A percentile compares a stretch with the other conserved stretches of the same genome.
These are phyloP conservation scores for Caranx ignobilis DNA, from an alignment of 2,113 vertebrate species.

Conservation along the genomic window DNA sequence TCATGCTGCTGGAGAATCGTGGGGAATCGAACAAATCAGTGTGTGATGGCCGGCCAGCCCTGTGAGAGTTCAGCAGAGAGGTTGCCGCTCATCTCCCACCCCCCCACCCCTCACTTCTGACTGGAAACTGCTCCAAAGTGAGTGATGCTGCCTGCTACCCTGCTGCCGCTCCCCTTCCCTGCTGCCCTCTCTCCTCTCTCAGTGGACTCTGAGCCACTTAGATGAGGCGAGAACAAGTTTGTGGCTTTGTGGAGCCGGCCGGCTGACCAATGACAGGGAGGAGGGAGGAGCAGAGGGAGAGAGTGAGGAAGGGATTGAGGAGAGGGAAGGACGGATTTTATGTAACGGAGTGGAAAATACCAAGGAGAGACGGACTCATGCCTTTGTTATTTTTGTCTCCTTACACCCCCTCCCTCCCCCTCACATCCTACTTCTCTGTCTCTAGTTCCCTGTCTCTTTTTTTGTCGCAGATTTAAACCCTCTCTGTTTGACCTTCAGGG, in stretches of 20 bases:
- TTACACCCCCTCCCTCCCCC: neutral
- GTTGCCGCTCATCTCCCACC: conserved; percentile 63
- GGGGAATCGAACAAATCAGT: conserved; percentile 20
- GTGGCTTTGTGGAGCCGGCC: conserved; percentile 68
- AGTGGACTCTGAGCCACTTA: conserved; percentile 52
- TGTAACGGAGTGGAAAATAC: conserved; percentile 73
- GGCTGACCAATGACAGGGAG: conserved; percentile 70
- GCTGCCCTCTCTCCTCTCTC: conserved; percentile 12
- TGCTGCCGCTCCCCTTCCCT: conserved; percentile 10
- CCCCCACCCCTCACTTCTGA: conserved; percentile 42
- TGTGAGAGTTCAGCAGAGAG: conserved; percentile 47
- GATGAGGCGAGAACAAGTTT: conserved; percentile 68
- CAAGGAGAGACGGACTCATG: conserved; percentile 66
- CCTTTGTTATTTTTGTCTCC: conserved; percentile 71
- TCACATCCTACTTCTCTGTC: neutral
- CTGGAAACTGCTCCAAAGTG: conserved; percentile 20
- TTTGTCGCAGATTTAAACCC: conserved; percentile 10
- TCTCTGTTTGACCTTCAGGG: conserved; percentile 18
- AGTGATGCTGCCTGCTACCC: conserved; percentile 25
- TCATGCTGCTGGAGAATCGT: conserved; percentile 75
- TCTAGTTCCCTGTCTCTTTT: conserved; percentile 25
- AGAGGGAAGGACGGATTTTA: conserved; percentile 69
- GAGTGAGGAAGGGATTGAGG: conserved; percentile 42
- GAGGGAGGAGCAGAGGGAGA: conserved; percentile 70
- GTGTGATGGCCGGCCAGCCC: conserved; percentile 36